Evolutionary conservation across 2,888 invertebrate species (phyloP), one percentile per base, ranked within the genome.

Genomic region (Himalopsyche japonica): DNA sequence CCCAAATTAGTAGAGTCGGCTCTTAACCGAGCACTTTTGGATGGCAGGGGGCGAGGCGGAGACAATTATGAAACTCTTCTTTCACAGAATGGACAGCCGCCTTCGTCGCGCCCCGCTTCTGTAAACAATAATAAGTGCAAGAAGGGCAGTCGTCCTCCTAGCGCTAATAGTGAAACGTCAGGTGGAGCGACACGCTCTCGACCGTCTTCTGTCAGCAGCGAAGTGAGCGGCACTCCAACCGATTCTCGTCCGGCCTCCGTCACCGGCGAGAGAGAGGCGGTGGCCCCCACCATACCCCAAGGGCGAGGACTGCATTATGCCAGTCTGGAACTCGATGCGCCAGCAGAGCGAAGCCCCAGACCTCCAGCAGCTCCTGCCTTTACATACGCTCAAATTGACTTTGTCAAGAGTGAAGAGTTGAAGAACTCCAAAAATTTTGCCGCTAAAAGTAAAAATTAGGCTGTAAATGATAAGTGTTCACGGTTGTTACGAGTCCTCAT

Each of bases 311-410:
- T 95, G 82, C 93, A 94, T 88, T 95, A 95, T 89, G 95, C 95
- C 76, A 95, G 94, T 88, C 90, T 95, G 86, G 95, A 95, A 89
- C 89, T 95, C 70, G 85, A 86, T 18, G 57, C 82, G n/a, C 49
- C 76, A 15, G 37, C 81, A 4, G 84, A 82, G 24, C 89, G 86
- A 88, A 87, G 88, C 87, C 90, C 76, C 88, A 90, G 24, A 88
- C 89, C 10, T 89, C 90, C 92, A 32, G 88, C 91, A 30, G 86
- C 89, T 85, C 89, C 92, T 76, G 90, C 91, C 84, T 94, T 95
- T 88, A 93, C 93, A 64, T 97, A 97, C 90, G 96, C 96, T 87
- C 95, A 96, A 91, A 96, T 97, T 86, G 96, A 96, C 92, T 97
- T 96, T 90, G 92, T 94, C 47, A 94, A 94, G 90, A 93, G 94